phyloP scores from a whole-genome alignment of 2,797 vertebrate genomes.

The Hydrolagus colliei region DNA sequence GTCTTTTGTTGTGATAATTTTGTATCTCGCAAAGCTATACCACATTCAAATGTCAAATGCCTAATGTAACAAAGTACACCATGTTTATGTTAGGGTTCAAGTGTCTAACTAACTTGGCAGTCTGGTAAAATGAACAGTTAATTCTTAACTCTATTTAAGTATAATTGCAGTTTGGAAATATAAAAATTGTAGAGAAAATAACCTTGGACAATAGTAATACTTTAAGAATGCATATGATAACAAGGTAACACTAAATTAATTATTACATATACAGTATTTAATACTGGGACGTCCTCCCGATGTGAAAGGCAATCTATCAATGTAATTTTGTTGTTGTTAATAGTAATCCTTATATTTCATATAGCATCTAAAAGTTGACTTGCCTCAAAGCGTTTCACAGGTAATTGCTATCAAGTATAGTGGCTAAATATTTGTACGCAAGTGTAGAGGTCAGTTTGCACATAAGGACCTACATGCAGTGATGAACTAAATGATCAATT shows the following conservation, averaged over 20 bases:
- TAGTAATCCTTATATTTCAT: no score
- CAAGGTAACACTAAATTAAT: neutral
- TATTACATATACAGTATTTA: no score
- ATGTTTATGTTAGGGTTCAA: neutral
- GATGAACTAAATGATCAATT: no score
- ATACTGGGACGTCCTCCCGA: neutral
- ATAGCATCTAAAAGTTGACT: no score
- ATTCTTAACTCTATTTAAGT: neutral
- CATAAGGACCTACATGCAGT: no score
- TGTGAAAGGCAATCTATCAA: neutral
- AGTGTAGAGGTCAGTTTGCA: no score
- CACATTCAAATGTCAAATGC: neutral
- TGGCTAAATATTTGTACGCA: no score
- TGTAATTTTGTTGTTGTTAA: no score
- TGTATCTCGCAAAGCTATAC: neutral
- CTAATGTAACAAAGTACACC: neutral
- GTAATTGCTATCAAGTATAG: no score
- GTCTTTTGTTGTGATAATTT: neutral
- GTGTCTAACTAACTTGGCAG: neutral
- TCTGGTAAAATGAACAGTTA: constrained; percentile 1
- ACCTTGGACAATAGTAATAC: neutral
- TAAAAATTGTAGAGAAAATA: neutral
- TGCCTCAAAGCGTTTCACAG: no score
- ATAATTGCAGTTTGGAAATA: neutral
- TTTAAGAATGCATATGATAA: neutral